Evolutionary conservation across 23 tunicate genomes (phyloP).

Genomic region (Corella eumyota): DNA sequence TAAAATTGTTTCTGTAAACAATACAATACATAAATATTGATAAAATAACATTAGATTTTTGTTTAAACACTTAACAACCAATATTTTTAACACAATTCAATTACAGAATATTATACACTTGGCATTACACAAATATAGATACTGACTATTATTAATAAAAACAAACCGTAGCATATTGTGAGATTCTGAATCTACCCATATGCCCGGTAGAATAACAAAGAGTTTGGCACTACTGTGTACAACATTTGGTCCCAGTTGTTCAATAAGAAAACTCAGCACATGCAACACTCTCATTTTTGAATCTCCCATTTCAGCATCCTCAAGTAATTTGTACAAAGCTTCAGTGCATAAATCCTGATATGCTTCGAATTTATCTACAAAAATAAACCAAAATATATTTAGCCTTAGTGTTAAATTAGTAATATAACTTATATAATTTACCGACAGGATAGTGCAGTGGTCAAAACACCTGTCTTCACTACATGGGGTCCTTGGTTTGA

Average conservation of each 20-base stretch:
- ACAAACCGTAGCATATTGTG: conserved; percentile 82
- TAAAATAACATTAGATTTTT: too few relatives aligned
- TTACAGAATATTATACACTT: too few relatives aligned
- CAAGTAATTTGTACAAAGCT: conserved; percentile 28
- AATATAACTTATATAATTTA: too few relatives aligned
- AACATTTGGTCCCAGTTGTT: conserved; percentile 36
- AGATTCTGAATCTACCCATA: conserved; percentile 51
- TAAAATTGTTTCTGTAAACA: background rate
- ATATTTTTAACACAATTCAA: too few relatives aligned
- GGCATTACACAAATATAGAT: too few relatives aligned
- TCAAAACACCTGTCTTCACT: too few relatives aligned
- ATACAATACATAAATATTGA: too few relatives aligned
- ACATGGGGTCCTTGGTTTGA: too few relatives aligned
- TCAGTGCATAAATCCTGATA: conserved; percentile 64
- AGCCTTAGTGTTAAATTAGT: too few relatives aligned
- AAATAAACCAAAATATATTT: background rate
- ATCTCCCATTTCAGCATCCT: conserved; percentile 53
- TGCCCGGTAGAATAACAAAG: conserved; percentile 25
- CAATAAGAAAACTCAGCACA: conserved; percentile 64
- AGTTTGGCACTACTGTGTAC: conserved; percentile 25
- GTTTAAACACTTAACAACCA: too few relatives aligned
- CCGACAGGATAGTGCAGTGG: too few relatives aligned
- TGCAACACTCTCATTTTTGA: conserved; percentile 67
- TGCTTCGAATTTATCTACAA: conserved; percentile 27
- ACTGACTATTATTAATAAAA: too few relatives aligned